These are phyloP conservation scores for Pissodes strobi DNA, from an alignment of 1,140 invertebrate species.

Conservation along the genomic window DNA sequence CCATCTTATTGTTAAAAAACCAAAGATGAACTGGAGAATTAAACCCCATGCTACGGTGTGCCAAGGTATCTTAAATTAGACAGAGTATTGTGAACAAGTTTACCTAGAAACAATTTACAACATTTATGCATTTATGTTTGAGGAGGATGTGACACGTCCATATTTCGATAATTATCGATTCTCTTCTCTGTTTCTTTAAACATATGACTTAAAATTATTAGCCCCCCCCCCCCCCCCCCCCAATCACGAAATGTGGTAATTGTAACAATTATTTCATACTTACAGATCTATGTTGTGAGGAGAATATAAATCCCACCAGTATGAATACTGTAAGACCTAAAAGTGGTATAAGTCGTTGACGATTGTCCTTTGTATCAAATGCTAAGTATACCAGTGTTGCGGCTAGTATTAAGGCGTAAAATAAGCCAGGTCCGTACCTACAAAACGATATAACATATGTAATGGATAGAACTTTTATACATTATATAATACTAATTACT, in stretches of 20 bases:
- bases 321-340: conserved; percentile 64
- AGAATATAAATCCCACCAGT: conserved; percentile 63
- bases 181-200: too few relatives aligned
- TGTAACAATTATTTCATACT: conserved; percentile 36
- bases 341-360: conserved; percentile 68
- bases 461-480: too few relatives aligned
- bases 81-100: too few relatives aligned
- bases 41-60: conserved; percentile 78
- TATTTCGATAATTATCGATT: too few relatives aligned
- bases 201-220: too few relatives aligned
- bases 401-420: conserved; percentile 53
- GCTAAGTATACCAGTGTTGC: conserved; percentile 64
- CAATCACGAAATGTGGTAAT: too few relatives aligned
- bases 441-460: background rate
- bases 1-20: conserved; percentile 85
- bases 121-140: too few relatives aligned
- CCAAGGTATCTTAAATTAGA: conserved; percentile 68
- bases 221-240: too few relatives aligned
- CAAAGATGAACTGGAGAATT: conserved; percentile 84
- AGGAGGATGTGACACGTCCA: too few relatives aligned
- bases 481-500: too few relatives aligned
- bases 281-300: conserved; percentile 64
- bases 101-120: too few relatives aligned
- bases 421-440: conserved; percentile 34
- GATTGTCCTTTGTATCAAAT: conserved; percentile 66